Conservation (phyloP, 2,888 invertebrate genomes). For the Acrocyrtus sp. region DNA sequence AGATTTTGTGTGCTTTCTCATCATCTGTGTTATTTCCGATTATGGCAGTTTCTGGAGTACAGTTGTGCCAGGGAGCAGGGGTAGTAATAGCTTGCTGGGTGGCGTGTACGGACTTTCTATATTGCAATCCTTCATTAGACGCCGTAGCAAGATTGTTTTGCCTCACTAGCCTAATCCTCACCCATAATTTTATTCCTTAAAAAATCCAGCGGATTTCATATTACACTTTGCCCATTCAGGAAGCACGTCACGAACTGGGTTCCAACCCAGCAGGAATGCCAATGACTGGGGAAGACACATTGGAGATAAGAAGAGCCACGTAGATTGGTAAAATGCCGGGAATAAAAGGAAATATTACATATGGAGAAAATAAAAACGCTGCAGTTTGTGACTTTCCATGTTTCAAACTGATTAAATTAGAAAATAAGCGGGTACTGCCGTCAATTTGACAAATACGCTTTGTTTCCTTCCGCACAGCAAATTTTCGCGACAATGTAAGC, state of each 20-base stretch:
- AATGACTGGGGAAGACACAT: slow-evolving; percentile 25
- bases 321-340: background rate
- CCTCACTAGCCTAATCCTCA: slow-evolving; percentile 34
- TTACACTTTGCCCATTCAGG: slow-evolving; percentile 32
- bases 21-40: too few relatives aligned
- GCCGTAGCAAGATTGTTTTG: slow-evolving; percentile 31
- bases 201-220: slow-evolving; percentile 41
- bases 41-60: too few relatives aligned
- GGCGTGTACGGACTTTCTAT: too few relatives aligned
- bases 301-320: slow-evolving; percentile 6
- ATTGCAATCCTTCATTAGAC: too few relatives aligned
- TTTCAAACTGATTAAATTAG: slow-evolving; percentile 42
- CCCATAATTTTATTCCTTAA: slow-evolving; percentile 38
- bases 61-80: too few relatives aligned
- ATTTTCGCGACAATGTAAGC: too few relatives aligned
- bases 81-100: too few relatives aligned
- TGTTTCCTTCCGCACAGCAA: background rate
- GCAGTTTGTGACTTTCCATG: slow-evolving; percentile 3
- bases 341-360: background rate
- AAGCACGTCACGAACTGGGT: slow-evolving; percentile 43
- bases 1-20: too few relatives aligned
- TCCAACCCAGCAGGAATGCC: slow-evolving; percentile 42
- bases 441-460: background rate
- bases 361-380: slow-evolving; percentile 31
- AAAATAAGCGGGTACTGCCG: slow-evolving; percentile 1